These are phyloP conservation scores for Tenthredo scrophulariae DNA, from an alignment of 2,888 invertebrate species.

Conservation along the genomic window DNA sequence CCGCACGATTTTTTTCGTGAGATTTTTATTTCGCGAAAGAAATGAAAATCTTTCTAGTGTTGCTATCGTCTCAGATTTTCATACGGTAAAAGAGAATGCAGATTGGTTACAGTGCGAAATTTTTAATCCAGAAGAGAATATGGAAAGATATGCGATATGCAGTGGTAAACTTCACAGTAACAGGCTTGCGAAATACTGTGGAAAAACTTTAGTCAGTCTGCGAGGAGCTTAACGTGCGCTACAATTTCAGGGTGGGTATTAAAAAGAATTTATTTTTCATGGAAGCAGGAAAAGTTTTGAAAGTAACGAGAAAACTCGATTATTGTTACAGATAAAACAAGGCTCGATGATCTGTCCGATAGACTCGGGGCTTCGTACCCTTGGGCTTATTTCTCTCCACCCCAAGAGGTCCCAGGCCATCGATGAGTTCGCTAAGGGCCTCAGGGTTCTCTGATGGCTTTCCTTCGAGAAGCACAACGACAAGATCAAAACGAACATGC, in stretches of 20 bases:
- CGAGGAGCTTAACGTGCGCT: conserved; percentile 57
- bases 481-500: conserved; percentile 34
- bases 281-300: neutral
- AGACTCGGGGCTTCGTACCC: conserved; percentile 58
- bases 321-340: conserved; percentile 60
- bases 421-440: conserved; percentile 28
- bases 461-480: conserved; percentile 27
- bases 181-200: conserved; percentile 57
- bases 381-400: conserved; percentile 61
- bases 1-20: neutral
- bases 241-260: conserved; percentile 60
- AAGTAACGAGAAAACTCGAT: neutral
- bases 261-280: neutral
- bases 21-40: neutral
- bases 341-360: conserved; percentile 65
- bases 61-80: neutral
- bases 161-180: conserved; percentile 63
- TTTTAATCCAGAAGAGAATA: neutral
- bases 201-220: conserved; percentile 56
- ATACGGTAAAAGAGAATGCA: neutral
- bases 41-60: neutral
- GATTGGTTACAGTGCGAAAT: conserved; percentile 44
- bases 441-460: conserved; percentile 22
- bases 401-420: conserved; percentile 54
- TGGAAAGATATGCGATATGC: conserved; percentile 61